Evolutionary conservation across 2,113 vertebrate genomes (phyloP), one percentile per base, ranked within the genome.

Genomic region (Phyllostomus discolor): DNA sequence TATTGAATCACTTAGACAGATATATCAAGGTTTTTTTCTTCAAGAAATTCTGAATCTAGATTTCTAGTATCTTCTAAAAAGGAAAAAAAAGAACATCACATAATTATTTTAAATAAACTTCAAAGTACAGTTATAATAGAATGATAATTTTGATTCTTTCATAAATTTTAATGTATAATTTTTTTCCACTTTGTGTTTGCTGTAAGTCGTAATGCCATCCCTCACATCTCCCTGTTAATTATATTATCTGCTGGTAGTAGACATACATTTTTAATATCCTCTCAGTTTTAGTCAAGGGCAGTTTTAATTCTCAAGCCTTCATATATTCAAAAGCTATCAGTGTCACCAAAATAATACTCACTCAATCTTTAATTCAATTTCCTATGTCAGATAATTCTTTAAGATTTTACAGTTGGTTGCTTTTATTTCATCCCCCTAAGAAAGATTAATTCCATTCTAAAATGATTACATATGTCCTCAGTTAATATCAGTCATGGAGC

Each of bases 351-450:
- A 95, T 92, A 92, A 90, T 92, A 67, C 43, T 78, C 43, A 79
- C 7, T 69, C 81, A 87, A 67, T 82, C 83, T 95, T 90, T 94
- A 89, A 96, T 86, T 20, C 50, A 79, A 80, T 91, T 96, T 96
- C 91, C 41, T 69, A 41, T 94, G 78, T 91, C 82, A 94, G 35
- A 89, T 91, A 94, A 93, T 85, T 95, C 10, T 94, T 96, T 89
- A 87, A 93, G 75, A 93, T 83, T 95, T 96, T 91, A 90, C 8
- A 46, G 69, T 81, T 93, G n/a, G 14, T 48, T 64, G 59, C 38
- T 90, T 96, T 93, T 52, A 80, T 69, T 93, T 94, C 22, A 78
- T 84, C 12, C 10, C 2, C 10, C 38, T 84, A 81, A 43, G 59
- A 88, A 64, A 96, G 57, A 95, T 52, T 14, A 69, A 91, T 96